Base-by-base conservation (phyloP, 1,140 invertebrate genomes). In the Ceratosolen solmsi region DNA sequence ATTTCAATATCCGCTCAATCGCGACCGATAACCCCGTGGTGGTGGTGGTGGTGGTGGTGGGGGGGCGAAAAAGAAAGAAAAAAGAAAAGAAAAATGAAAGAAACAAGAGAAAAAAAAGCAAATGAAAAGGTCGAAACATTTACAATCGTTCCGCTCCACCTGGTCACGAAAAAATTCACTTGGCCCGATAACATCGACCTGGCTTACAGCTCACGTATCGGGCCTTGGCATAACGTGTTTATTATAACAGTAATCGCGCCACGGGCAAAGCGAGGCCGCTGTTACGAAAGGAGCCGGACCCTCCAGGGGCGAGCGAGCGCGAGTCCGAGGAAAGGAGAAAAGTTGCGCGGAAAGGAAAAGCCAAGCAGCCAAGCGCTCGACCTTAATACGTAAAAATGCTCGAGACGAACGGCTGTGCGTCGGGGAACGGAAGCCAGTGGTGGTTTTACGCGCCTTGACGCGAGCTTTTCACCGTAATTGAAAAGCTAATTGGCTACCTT, bases 181-280 rank as follows among this genome's bases (percentile, higher is more conserved):
- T 11, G 20, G 15, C 13, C 33, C 20, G 70, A 72, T 72, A 72
- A 51, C 8, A 72, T 72, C 41, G 38, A 17, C 41, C 5, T 8
- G 15, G 2, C 46, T 13, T 2, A 30, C 5, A 30, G 3, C 68
- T 71, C 1, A 22, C 2, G 2, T 33, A 51, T 30, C 17, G 38
- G 33, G 13, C 30, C 38, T 46, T 13, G 41, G 17, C 22, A 49
- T 20, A 72, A 27, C 22, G 41, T 51, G 15, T 72, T 72, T 51
- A 72, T 72, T 27, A 51, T 72, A 27, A 51, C 70, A 51, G 38
- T 51, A 49, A 72, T 9, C n/a, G n/a, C 9, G 70, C 27, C 22
- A 20, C 41, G 15, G 60, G 33, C n/a, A 3, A 33, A 63, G 30
- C 13, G 7, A 1, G 27, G 15, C n/a, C n/a, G n/a, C n/a, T n/a